A percentile compares a stretch with the other conserved stretches of the same genome.
Conservation (phyloP, 2,797 vertebrate species). For the Mormyrus hasselquistii region DNA sequence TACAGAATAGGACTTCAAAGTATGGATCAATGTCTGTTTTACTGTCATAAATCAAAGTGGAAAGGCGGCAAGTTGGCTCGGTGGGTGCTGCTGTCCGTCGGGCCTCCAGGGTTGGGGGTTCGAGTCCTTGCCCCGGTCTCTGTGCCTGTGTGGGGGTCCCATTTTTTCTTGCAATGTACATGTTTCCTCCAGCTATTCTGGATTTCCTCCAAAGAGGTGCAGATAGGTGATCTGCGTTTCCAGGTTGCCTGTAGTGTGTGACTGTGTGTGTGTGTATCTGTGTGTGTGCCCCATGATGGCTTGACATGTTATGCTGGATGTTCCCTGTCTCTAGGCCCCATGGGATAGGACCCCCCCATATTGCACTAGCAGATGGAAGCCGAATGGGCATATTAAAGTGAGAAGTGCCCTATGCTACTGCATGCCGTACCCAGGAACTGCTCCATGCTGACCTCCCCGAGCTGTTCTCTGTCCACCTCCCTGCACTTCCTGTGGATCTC, state of each 20-base stretch:
- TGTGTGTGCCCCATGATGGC: neutral
- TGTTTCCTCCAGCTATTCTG: neutral
- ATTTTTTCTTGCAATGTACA: neutral
- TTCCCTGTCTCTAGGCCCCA: neutral
- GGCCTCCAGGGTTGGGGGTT: neutral
- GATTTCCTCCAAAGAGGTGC: neutral
- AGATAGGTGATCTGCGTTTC: neutral
- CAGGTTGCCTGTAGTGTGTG: neutral
- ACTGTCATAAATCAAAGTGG: neutral
- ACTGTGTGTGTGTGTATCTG: neutral
- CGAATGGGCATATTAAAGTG: neutral
- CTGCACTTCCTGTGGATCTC: conserved; percentile 56
- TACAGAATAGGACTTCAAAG: neutral
- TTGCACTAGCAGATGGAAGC: neutral
- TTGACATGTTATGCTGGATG: neutral
- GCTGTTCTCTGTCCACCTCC: conserved; percentile 44
- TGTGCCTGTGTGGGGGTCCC: neutral
- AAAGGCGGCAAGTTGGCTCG: neutral
- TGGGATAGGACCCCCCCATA: neutral
- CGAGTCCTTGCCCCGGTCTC: neutral
- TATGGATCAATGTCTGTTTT: neutral
- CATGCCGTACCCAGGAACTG: conserved; percentile 51
- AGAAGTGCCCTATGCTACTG: neutral
- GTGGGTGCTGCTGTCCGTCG: neutral
- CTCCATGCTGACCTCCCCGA: conserved; percentile 43